Conservation (phyloP, 2,113 vertebrate species). For the Neotragus moschatus region DNA sequence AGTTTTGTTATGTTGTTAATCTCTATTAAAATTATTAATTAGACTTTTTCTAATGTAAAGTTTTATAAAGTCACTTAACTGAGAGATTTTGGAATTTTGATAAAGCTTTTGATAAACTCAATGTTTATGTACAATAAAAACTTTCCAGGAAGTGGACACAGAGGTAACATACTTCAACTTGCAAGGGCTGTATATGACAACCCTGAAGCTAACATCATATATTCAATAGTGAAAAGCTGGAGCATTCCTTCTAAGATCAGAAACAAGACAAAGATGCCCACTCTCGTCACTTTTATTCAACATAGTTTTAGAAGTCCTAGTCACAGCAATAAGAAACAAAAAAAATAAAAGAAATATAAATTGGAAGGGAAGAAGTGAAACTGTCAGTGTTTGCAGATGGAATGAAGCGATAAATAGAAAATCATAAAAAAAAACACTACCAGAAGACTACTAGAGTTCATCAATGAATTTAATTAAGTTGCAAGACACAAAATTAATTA, state of each 20-base stretch:
- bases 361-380: not conserved
- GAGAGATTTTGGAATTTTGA: not conserved
- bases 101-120: not conserved
- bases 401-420: not conserved
- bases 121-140: not conserved
- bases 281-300: not conserved
- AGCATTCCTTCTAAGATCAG: not conserved
- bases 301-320: not conserved
- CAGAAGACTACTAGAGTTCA: not conserved
- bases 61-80: not conserved
- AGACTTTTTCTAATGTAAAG: not conserved
- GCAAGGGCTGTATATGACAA: not conserved
- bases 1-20: not conserved
- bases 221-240: not conserved
- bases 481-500: not conserved
- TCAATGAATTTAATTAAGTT: not conserved
- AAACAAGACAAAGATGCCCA: not conserved
- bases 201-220: not conserved
- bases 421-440: not conserved
- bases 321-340: not conserved
- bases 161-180: not conserved
- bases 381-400: not conserved
- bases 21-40: not conserved
- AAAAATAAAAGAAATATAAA: not conserved
- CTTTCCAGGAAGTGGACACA: not conserved